Conservation (phyloP, 2,888 invertebrate species). For the Heliothis peltigera region DNA sequence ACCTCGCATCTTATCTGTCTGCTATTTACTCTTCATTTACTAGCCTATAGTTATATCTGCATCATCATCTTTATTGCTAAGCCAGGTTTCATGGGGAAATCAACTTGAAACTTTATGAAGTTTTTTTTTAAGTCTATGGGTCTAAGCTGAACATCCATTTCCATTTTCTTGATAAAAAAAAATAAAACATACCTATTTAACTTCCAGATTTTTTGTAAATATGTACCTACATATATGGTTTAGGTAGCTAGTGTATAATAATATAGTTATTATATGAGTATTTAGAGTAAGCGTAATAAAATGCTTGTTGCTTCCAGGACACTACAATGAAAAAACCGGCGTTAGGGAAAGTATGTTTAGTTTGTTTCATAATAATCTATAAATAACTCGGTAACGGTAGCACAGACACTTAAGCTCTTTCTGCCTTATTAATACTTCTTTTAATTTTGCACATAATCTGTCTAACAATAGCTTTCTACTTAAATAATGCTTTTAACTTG, state of each 20-base stretch:
- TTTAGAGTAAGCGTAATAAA: conserved; percentile 36
- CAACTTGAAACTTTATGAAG: too few relatives aligned
- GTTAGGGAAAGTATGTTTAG: conserved; percentile 79
- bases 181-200: not conserved
- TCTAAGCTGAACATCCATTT: too few relatives aligned
- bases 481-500: too few relatives aligned
- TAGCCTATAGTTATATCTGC: too few relatives aligned
- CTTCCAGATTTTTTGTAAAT: not conserved
- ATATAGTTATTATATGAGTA: not conserved
- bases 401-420: conserved; percentile 14
- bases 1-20: too few relatives aligned
- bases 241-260: not conserved
- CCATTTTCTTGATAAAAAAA: too few relatives aligned
- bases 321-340: conserved; percentile 76
- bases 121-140: too few relatives aligned
- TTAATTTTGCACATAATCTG: not conserved
- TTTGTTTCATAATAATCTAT: conserved; percentile 45
- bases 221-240: not conserved
- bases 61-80: too few relatives aligned
- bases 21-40: too few relatives aligned
- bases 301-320: conserved; percentile 74
- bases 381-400: conserved; percentile 40
- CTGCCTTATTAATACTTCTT: conserved; percentile 18
- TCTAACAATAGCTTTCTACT: not conserved
- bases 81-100: too few relatives aligned